Evolutionary conservation across 2,888 invertebrate genomes (phyloP), one percentile per base, ranked within the genome.

Genomic region (Torymus aiolomorphi): DNA sequence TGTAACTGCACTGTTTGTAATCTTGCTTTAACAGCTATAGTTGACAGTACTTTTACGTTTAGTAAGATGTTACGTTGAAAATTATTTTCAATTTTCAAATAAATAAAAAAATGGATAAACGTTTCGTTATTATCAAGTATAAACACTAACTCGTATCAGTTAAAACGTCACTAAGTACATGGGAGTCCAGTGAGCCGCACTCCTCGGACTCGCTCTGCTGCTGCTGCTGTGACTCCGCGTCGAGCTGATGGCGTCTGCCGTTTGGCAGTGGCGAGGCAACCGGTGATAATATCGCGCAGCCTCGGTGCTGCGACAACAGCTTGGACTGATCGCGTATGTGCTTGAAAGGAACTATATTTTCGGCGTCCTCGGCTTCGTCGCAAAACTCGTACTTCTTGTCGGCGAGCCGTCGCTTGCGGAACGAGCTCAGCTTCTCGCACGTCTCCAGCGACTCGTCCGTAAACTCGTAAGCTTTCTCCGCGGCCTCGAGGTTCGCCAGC

Each of bases 341-440:
- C 71, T 90, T 90, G 67, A 90, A 90, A 78, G 92, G 92, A 86
- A 93, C 92, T 78, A 94, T 93, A 84, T 94, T 94, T 86, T 94
- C 94, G 0, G 92, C 92, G 84, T 93, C 93, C 80, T 92, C 91
- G 54, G 91, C 90, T 78, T 96, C 96, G 85, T 96, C 97, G 0
- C 95, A 96, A 87, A 97, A 97, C 87, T 97, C 97, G 88, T 97
- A 97, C 88, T 97, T 97, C 89, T 97, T 97, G 86, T 97, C 97
- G 0, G 97, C 97, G 72, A 97, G 91, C 10, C 97, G 93, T 74
- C 96, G 93, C 88, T 96, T 96, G 10, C 97, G 93, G 87, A 96
- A 96, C 86, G 95, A 95, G 85, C 96, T 96, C n/a, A 97, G 93
- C 87, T 96, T 96, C 88, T 96, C 96, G 87, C 95, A 96, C 83